Evolutionary conservation across 53 echinoderm and acorn worm species (phyloP).

Genomic region (Echinarachnius parma): DNA sequence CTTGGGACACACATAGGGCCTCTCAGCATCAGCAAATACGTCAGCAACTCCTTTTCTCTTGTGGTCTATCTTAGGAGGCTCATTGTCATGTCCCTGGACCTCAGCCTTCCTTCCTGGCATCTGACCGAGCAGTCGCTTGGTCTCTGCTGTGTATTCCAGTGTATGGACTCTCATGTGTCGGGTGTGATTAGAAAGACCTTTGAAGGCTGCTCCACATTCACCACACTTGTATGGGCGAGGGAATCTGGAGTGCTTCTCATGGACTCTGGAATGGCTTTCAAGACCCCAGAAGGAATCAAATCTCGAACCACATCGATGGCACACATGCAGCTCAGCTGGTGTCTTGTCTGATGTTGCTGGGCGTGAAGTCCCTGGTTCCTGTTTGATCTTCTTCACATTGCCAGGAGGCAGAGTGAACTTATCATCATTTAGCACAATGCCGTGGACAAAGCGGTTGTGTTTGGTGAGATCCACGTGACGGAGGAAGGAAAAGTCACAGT

Average conservation of each 20-base stretch:
- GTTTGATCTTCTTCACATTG: constrained; percentile 2
- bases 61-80: neutral
- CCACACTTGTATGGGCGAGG: constrained; percentile 21
- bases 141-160: constrained; percentile 22
- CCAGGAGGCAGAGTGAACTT: neutral
- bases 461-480: constrained; percentile 20
- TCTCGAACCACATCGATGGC: constrained; percentile 28
- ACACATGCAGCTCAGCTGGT: constrained; percentile 27
- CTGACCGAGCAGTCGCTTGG: constrained; percentile 13
- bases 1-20: constrained; percentile 37
- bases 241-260: constrained; percentile 36
- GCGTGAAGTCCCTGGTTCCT: neutral
- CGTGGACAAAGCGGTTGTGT: constrained; percentile 33
- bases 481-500: constrained; percentile 12
- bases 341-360: neutral
- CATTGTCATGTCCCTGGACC: neutral
- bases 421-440: constrained; percentile 3
- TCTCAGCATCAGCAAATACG: neutral
- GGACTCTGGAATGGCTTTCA: constrained; percentile 36
- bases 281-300: constrained; percentile 38
- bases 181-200: constrained; percentile 38
- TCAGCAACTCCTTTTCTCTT: neutral
- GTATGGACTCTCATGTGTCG: constrained; percentile 37
- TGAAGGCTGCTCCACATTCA: constrained; percentile 36
- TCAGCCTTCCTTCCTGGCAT: constrained; percentile 29